Evolutionary conservation across 2,888 invertebrate genomes (phyloP), one percentile per base, ranked within the genome.

Genomic region (Apamea monoglypha): DNA sequence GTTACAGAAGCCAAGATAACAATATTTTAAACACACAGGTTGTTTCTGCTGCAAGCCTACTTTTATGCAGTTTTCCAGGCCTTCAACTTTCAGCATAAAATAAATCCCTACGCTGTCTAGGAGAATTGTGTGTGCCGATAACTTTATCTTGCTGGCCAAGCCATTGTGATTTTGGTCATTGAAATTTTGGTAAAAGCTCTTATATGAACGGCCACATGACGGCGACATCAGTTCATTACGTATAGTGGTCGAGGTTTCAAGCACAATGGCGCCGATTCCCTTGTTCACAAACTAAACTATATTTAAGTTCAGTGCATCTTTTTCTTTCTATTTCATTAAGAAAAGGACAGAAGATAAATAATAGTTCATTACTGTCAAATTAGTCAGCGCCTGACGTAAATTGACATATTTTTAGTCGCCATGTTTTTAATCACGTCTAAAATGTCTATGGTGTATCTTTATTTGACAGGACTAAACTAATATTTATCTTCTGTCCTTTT

Each of bases 181-280:
- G 18, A 47, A 36, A 66, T 44, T 44, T 78, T 44, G 16, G 16
- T 64, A 56, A 81, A 79, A 71, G 29, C 21, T 70, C 18, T 12
- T 21, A 56, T 18, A 32, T 47, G 66, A 32, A 67, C 29, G 10
- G 25, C 44, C 12, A 40, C 56, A 16, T 14, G 16, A 40, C 29
- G 47, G 59, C 10, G 5, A 29, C 47, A 61, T 61, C 44, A 47
- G 18, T 71, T 73, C 36, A 66, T 50, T 66, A 40, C 16, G 36
- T 29, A 47, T 40, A 50, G 6, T 76, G 53, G 4, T 29, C 47
- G 25, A 47, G 5, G 29, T 36, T 59, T 59, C 16, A 76, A 76
- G 29, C n/a, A 59, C 56, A n/a, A n/a, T n/a, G n/a, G n/a, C n/a
- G n/a, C n/a, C n/a, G n/a, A n/a, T n/a, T n/a, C n/a, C n/a, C n/a